phyloP scores from a whole-genome alignment of 2,888 invertebrate species.

The Ornithoptera priamus region DNA sequence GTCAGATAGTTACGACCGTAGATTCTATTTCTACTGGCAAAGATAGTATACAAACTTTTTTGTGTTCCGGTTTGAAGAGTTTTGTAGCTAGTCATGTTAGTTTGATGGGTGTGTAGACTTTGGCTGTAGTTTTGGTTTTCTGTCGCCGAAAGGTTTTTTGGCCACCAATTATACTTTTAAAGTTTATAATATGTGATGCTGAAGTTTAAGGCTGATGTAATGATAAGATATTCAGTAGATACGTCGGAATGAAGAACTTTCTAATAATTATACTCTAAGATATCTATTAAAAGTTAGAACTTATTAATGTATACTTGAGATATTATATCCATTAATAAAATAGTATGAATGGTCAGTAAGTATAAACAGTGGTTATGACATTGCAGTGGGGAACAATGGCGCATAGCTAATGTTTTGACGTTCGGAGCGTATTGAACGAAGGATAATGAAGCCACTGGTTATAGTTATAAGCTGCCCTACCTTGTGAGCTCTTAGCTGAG shows the following conservation, averaged over 20 bases:
- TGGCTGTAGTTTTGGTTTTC: too few relatives aligned
- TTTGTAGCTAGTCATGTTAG: too few relatives aligned
- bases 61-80: too few relatives aligned
- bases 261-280: too few relatives aligned
- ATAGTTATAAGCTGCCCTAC: constrained; percentile 1
- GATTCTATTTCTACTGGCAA: too few relatives aligned
- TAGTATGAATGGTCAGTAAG: constrained; percentile 14
- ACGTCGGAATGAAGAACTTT: neutral
- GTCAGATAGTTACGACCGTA: too few relatives aligned
- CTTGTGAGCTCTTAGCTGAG: neutral
- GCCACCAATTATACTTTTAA: too few relatives aligned
- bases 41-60: too few relatives aligned
- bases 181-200: neutral
- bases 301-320: neutral
- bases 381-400: constrained; percentile 10
- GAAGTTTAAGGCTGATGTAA: neutral
- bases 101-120: too few relatives aligned
- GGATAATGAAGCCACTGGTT: constrained; percentile 14
- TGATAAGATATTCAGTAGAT: neutral
- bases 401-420: constrained; percentile 15
- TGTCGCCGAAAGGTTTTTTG: too few relatives aligned
- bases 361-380: constrained; percentile 14
- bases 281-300: neutral
- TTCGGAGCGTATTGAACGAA: constrained; percentile 8
- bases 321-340: constrained; percentile 10